Percentiles rank a stretch among this genome's conserved stretches.
These are phyloP conservation scores for Sebastes dallii DNA, from an alignment of 2,797 vertebrate species.

Conservation along the genomic window DNA sequence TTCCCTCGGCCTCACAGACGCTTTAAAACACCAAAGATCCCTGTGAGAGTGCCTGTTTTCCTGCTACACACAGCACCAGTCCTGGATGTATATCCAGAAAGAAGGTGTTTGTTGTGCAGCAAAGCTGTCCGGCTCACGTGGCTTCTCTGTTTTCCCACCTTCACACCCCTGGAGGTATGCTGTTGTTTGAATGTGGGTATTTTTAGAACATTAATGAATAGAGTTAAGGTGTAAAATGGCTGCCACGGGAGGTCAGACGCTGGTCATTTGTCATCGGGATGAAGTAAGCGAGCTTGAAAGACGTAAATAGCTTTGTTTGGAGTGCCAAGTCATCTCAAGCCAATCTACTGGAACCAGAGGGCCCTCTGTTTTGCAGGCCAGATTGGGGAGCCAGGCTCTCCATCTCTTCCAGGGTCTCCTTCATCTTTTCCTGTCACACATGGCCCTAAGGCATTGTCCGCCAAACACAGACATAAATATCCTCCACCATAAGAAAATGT, in stretches of 20 bases:
- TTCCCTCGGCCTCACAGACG: slow-evolving; percentile 15
- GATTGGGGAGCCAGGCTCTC: slow-evolving; percentile 46
- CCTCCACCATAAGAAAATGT: slow-evolving; percentile 21
- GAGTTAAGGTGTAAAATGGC: slow-evolving; percentile 60
- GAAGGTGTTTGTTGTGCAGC: slow-evolving; percentile 23
- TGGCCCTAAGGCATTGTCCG: slow-evolving; percentile 32
- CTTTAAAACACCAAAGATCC: slow-evolving; percentile 21
- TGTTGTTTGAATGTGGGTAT: slow-evolving; percentile 47
- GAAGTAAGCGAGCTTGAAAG: slow-evolving; percentile 52
- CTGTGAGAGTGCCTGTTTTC: slow-evolving; percentile 27
- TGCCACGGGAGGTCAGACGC: slow-evolving; percentile 49
- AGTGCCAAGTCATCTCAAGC: slow-evolving; percentile 58
- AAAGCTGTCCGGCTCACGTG: slow-evolving; percentile 4
- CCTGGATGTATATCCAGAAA: slow-evolving; percentile 32
- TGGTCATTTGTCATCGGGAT: slow-evolving; percentile 58
- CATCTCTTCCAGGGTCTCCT: slow-evolving; percentile 48
- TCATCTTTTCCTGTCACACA: slow-evolving; percentile 53
- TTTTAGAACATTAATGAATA: slow-evolving; percentile 65
- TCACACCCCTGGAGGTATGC: slow-evolving; percentile 33
- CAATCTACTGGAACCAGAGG: slow-evolving; percentile 52
- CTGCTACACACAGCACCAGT: slow-evolving; percentile 11
- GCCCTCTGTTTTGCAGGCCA: slow-evolving; percentile 16
- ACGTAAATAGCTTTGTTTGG: slow-evolving; percentile 58
- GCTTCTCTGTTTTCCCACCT: slow-evolving; percentile 31
- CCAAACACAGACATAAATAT: slow-evolving; percentile 61